Percentiles rank a stretch among this genome's conserved stretches.
These are phyloP conservation scores for Tetramorium alpestre DNA, from an alignment of 1,140 invertebrate genomes.

Conservation along the genomic window DNA sequence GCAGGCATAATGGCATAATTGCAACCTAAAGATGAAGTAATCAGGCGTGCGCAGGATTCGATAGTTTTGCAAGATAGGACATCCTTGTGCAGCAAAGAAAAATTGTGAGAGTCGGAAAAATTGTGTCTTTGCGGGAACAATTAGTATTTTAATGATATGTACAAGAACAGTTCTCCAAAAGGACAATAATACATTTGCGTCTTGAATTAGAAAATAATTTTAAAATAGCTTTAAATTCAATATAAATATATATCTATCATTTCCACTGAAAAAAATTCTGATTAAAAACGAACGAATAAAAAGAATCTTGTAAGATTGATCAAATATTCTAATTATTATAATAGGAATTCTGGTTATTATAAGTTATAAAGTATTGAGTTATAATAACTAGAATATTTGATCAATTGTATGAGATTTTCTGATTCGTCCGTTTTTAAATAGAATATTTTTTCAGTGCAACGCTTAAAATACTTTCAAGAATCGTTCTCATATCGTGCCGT, in stretches of 20 bases:
- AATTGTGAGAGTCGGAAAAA: not conserved
- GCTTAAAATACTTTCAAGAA: not conserved
- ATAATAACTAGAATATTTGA: too few species aligned
- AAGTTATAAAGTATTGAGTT: too few species aligned
- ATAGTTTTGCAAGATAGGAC: slow-evolving; percentile 19
- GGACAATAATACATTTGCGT: not conserved
- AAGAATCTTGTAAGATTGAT: too few species aligned
- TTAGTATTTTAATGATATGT: not conserved
- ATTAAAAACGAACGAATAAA: too few species aligned
- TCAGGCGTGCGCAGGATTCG: slow-evolving; percentile 18
- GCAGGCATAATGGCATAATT: slow-evolving; percentile 35
- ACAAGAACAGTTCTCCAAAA: not conserved
- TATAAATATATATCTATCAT: too few species aligned
- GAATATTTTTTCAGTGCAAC: too few species aligned
- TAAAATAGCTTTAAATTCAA: not conserved
- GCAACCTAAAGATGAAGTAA: slow-evolving; percentile 24
- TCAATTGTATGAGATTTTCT: too few species aligned
- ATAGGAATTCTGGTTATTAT: too few species aligned
- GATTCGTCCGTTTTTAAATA: too few species aligned
- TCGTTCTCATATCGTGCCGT: not conserved
- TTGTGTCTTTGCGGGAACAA: not conserved
- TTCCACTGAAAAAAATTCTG: too few species aligned
- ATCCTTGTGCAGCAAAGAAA: not conserved
- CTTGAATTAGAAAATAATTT: not conserved
- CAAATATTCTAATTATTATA: too few species aligned